phyloP scores from a whole-genome alignment of 2,113 vertebrate genomes.

The Fregetta grallaria region DNA sequence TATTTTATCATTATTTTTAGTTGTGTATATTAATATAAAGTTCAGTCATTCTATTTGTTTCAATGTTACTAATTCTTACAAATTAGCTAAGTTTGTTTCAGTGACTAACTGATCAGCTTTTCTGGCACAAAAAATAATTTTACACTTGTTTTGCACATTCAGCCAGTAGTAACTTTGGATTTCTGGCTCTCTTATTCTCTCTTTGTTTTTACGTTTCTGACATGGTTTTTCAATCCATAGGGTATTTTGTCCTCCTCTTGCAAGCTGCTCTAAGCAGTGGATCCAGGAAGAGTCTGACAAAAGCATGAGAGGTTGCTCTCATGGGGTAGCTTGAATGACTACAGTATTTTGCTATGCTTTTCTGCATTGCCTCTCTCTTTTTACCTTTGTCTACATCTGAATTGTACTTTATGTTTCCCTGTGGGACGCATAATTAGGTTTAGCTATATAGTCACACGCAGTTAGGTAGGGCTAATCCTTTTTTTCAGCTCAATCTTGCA shows the following conservation, averaged over 20 bases:
- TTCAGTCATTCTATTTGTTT: neutral
- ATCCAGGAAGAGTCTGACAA: neutral
- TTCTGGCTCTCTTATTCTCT: neutral
- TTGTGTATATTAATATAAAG: neutral
- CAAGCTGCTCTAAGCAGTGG: neutral
- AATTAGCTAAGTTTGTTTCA: neutral
- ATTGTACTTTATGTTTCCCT: neutral
- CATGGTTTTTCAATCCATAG: neutral
- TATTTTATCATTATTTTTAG: neutral
- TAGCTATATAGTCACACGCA: neutral
- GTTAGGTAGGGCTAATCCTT: neutral
- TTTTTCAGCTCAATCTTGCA: neutral
- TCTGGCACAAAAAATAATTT: neutral
- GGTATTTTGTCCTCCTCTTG: neutral
- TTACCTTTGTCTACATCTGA: neutral
- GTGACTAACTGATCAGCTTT: neutral
- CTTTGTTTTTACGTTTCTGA: neutral
- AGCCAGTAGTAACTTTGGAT: neutral
- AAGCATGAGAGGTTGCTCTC: neutral
- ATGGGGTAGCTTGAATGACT: neutral
- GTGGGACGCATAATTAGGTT: neutral
- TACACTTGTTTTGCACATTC: neutral
- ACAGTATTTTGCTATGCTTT: neutral
- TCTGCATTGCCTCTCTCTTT: neutral
- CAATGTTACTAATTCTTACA: neutral